Evolutionary conservation across 53 echinoderm and acorn worm genomes (phyloP), one percentile per base, ranked within the genome.

Genomic region (Pentamera pediparva): DNA sequence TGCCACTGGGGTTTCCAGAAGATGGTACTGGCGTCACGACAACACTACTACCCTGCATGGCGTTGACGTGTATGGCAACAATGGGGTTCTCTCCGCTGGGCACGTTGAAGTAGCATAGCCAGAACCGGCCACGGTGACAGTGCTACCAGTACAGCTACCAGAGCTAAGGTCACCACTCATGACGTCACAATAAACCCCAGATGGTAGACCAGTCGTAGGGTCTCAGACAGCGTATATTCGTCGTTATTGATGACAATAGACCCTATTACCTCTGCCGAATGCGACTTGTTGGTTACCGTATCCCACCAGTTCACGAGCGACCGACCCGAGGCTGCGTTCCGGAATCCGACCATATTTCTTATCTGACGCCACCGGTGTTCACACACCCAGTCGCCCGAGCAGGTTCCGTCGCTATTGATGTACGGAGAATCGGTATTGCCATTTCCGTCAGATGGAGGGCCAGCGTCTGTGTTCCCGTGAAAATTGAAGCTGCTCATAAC

Each of bases 401-500:
- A 90, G 6, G 84, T 62, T 39, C 73, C 67, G 41, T 89, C 78
- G 77, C 39, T 36, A 65, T 31, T 20, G 51, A 90, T 62, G 32
- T 39, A 57, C 31, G 78, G 78, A 3, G 79, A 75, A 0, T 81
- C 38, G 32, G 4, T 7, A 15, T 28, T 27, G 10, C 26, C 1
- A n/a, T n/a, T n/a, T n/a, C n/a, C n/a, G n/a, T n/a, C n/a, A 15
- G 32, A 34, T 15, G 90, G 90, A 3, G 86, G 83, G 15, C 86
- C 76, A 13, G 62, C 25, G 31, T 82, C 76, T 12, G 56, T 73
- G 34, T 78, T 53, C n/a, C n/a, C n/a, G 21, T 2, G 2, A 32
- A 88, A 91, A 61, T 43, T 38, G 79, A 77, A 98, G 39, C 98
- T 98, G 70, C 91, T 98, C 98, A 98, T 98, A 10, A 98, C 62